Base-by-base conservation (phyloP, 2,113 vertebrate genomes). In the Eulemur macaco region DNA sequence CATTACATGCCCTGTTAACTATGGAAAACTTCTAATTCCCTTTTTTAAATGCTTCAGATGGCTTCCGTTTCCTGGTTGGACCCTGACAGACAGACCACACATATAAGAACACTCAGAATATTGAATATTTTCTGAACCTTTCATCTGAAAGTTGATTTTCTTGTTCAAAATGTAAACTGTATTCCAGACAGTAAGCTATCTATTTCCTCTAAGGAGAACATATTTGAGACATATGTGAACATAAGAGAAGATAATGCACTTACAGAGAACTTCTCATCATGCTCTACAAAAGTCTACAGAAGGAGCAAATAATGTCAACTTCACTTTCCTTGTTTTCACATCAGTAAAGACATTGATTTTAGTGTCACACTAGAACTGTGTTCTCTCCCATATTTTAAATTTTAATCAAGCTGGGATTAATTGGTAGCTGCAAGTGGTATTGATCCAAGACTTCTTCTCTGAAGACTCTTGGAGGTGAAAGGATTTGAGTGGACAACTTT, bases 391-490 rank as follows among this genome's bases (percentile, higher is more conserved):
- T 91, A 83, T 95, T 93, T 97, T 96, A 96, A 92, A 91, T 88
- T 96, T 93, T 95, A 98, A 97, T 97, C 81, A 97, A 94, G 78
- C 88, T 64, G 45, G 56, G 50, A 95, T 97, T 97, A 97, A 94
- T 91, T 94, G 78, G 86, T 78, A 89, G 60, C 78, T 94, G 39
- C 86, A 83, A 96, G 86, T 83, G 31, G 69, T 96, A 97, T 86
- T 86, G 86, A 96, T 80, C 42, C 37, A 93, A 69, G 29, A 25
- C 8, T 18, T 96, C 47, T 45, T 86, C 68, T 86, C 31, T 66
- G 60, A 93, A 86, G 42, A 80, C 34, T 73, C n/a, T 94, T 91
- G 18, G 56, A 94, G 83, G 34, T 60, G 8, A 1, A 83, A 86
- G 39, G 14, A 88, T 78, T 94, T 89, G 27, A 78, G 18, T 64